Evolutionary conservation across 2,888 invertebrate genomes (phyloP), one percentile per base, ranked within the genome.

Genomic region (Conus canariensis): DNA sequence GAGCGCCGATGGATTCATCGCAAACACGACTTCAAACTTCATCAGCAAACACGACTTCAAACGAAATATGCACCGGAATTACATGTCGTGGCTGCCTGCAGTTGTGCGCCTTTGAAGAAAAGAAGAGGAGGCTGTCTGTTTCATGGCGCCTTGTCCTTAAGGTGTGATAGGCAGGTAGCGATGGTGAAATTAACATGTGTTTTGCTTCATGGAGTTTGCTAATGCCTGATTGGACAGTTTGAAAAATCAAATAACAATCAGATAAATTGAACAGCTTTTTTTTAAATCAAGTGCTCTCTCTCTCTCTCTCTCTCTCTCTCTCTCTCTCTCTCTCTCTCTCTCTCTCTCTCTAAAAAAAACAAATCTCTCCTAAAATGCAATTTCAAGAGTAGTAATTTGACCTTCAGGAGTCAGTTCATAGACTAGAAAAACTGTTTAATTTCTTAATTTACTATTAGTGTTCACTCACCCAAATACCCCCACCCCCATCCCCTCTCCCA

Each of bases 1-100:
- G n/a, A n/a, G n/a, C n/a, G n/a, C n/a, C n/a, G n/a, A n/a, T n/a
- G n/a, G n/a, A n/a, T n/a, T n/a, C n/a, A n/a, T n/a, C n/a, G n/a
- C n/a, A n/a, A n/a, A n/a, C n/a, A n/a, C n/a, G n/a, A n/a, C n/a
- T n/a, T n/a, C n/a, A n/a, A n/a, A n/a, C n/a, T n/a, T n/a, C n/a
- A n/a, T n/a, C 80, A 30, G 45, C 80, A 30, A 45, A 16, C 77
- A 25, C 45, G 19, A 80, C 80, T 45, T 80, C 80, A 80, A 80
- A 80, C 80, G 80, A 80, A 45, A 45, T 80, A 80, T 80, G 80
- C 80, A 45, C 80, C 45, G 80, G 80, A 80, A 80, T 80, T 80
- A 45, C 80, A 16, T 80, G 80, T 80, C 45, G 45, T 80, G 45
- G 30, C 80, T 74, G 22, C n/a, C n/a, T 14, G 6, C 14, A 22